Evolutionary conservation across 2,797 vertebrate species (phyloP).

Genomic region (Rachycentron canadum): DNA sequence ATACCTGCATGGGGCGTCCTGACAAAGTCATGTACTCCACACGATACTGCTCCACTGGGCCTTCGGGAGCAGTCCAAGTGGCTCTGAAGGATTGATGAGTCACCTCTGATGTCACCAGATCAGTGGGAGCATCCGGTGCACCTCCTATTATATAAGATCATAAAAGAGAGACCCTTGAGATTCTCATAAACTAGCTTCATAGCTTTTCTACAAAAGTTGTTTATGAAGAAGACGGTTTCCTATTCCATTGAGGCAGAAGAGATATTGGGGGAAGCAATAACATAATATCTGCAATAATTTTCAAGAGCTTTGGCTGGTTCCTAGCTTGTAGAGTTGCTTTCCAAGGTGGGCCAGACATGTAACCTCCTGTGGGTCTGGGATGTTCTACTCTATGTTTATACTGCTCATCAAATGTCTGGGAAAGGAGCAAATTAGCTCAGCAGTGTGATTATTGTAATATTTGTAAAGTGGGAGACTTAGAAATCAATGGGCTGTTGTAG

Average conservation of each 20-base stretch:
- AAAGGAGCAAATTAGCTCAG: slow-evolving; percentile 17
- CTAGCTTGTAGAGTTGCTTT: slow-evolving; percentile 28
- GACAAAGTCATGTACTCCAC: slow-evolving; percentile 91
- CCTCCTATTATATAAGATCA: slow-evolving; percentile 74
- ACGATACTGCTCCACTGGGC: slow-evolving; percentile 92
- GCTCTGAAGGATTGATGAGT: slow-evolving; percentile 93
- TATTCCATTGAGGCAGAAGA: slow-evolving; percentile 29
- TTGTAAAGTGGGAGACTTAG: not conserved
- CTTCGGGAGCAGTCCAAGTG: slow-evolving; percentile 91
- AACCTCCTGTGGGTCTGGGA: slow-evolving; percentile 24
- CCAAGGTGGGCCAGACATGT: slow-evolving; percentile 36
- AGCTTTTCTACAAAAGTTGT: no score
- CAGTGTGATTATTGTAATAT: not conserved
- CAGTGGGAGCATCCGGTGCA: slow-evolving; percentile 88
- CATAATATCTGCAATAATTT: slow-evolving; percentile 47
- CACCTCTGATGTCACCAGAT: slow-evolving; percentile 93
- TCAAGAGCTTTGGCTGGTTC: slow-evolving; percentile 29
- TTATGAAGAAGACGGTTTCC: slow-evolving; percentile 51
- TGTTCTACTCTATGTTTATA: slow-evolving; percentile 39
- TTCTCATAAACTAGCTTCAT: not conserved
- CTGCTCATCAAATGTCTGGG: slow-evolving; percentile 28
- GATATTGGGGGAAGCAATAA: slow-evolving; percentile 36
- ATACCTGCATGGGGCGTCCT: slow-evolving; percentile 90
- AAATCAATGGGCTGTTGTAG: not conserved
- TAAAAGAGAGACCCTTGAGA: not conserved